These are phyloP conservation scores for Cosmia pyralina DNA, from an alignment of 2,888 invertebrate genomes.

Conservation along the genomic window DNA sequence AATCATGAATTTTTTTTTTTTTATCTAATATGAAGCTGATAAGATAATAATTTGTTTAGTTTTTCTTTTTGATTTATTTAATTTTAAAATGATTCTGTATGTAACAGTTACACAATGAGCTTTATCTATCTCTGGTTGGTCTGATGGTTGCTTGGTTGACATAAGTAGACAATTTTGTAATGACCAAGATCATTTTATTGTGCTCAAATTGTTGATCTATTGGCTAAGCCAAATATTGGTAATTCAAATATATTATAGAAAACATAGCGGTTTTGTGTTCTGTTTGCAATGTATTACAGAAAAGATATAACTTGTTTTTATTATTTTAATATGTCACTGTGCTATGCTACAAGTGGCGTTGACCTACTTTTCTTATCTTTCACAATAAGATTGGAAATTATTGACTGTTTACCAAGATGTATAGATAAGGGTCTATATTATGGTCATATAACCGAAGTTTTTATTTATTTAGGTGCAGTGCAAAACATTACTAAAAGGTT, in stretches of 20 bases:
- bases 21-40: not conserved
- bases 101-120: not conserved
- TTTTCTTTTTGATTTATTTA: not conserved
- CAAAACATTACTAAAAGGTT: not conserved
- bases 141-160: no score
- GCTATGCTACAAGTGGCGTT: conserved; percentile 13
- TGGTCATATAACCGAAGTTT: not conserved
- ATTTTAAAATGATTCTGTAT: not conserved
- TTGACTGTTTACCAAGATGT: conserved; percentile 5
- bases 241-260: not conserved
- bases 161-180: not conserved
- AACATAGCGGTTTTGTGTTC: not conserved
- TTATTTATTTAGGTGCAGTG: not conserved
- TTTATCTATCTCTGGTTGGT: not conserved
- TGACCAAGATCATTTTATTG: not conserved
- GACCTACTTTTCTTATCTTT: conserved; percentile 46
- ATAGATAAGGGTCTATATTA: conserved; percentile 1
- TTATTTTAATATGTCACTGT: not conserved
- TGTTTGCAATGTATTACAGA: not conserved
- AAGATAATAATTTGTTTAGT: not conserved
- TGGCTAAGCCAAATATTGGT: not conserved
- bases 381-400: conserved; percentile 23
- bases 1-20: no score
- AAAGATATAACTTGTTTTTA: not conserved
- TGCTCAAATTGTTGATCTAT: not conserved